Percentiles rank a stretch among this genome's conserved stretches.
Evolutionary conservation across 2,888 invertebrate species (phyloP).

Genomic region (Thera britannica): DNA sequence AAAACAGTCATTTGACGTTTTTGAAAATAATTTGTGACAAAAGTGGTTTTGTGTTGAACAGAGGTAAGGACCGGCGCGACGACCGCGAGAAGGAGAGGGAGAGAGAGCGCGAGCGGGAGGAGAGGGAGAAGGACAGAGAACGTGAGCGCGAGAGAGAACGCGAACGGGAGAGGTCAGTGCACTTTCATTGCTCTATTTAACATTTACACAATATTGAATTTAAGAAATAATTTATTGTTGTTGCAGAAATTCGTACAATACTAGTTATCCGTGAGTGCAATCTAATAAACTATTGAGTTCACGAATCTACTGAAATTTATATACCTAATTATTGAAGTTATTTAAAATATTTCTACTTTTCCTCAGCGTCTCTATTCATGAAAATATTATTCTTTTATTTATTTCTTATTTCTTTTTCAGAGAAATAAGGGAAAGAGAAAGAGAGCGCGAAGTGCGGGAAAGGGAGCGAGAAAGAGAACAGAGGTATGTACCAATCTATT

Average conservation of each 20-base stretch:
- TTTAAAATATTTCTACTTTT: too few relatives aligned
- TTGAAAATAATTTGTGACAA: too few relatives aligned
- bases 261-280: constrained; percentile 15
- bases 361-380: too few relatives aligned
- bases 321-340: too few relatives aligned
- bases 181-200: too few relatives aligned
- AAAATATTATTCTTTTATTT: too few relatives aligned
- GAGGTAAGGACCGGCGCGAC: constrained; percentile 43
- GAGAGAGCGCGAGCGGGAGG: constrained; percentile 39
- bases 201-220: too few relatives aligned
- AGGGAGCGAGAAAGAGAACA: constrained; percentile 72
- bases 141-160: constrained; percentile 36
- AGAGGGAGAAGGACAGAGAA: constrained; percentile 64
- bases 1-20: too few relatives aligned
- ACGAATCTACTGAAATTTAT: too few relatives aligned
- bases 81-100: constrained; percentile 55
- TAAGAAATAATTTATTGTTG: constrained; percentile 1
- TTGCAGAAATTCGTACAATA: constrained; percentile 14
- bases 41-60: constrained; percentile 9
- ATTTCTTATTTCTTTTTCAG: constrained; percentile 41
- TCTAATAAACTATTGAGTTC: too few relatives aligned
- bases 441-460: constrained; percentile 65
- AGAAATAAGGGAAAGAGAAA: constrained; percentile 61
- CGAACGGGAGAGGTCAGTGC: constrained; percentile 46
- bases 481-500: constrained; percentile 17